Percentiles rank a stretch among this genome's conserved stretches.
Conservation (phyloP, 2,797 vertebrate genomes). For the Steatocranus sp. region DNA sequence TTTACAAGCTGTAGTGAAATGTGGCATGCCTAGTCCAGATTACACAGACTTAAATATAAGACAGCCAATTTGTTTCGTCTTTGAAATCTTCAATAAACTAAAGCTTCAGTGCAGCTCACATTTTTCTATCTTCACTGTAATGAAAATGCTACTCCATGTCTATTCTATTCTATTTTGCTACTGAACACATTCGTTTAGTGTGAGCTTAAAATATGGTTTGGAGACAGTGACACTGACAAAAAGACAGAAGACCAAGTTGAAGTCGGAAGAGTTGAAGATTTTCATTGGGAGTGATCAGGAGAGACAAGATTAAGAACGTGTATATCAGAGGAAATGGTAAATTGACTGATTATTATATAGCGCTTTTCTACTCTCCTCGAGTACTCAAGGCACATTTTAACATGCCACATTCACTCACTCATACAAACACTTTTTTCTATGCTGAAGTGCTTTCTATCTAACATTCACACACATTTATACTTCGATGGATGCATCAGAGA, state of each 20-base stretch:
- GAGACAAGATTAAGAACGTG: background rate
- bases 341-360: background rate
- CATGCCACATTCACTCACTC: background rate
- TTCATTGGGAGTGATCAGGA: background rate
- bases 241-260: background rate
- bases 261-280: accelerated
- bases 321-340: background rate
- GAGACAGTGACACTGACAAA: background rate
- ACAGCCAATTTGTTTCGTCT: conserved; percentile 62
- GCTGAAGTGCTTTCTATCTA: background rate
- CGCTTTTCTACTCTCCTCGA: accelerated
- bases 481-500: background rate
- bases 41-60: conserved; percentile 71
- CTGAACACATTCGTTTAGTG: background rate
- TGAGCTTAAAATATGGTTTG: background rate
- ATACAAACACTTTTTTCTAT: background rate
- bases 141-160: background rate
- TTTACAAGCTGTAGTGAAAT: conserved; percentile 62
- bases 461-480: background rate
- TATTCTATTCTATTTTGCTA: background rate
- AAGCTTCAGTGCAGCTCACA: conserved; percentile 7
- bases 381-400: background rate
- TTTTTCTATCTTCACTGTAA: conserved; percentile 15
- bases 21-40: conserved; percentile 57
- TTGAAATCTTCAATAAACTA: conserved; percentile 54